Percentiles rank a stretch among this genome's conserved stretches.
Evolutionary conservation across 2,113 vertebrate genomes (phyloP).

Genomic region (Castor canadensis): DNA sequence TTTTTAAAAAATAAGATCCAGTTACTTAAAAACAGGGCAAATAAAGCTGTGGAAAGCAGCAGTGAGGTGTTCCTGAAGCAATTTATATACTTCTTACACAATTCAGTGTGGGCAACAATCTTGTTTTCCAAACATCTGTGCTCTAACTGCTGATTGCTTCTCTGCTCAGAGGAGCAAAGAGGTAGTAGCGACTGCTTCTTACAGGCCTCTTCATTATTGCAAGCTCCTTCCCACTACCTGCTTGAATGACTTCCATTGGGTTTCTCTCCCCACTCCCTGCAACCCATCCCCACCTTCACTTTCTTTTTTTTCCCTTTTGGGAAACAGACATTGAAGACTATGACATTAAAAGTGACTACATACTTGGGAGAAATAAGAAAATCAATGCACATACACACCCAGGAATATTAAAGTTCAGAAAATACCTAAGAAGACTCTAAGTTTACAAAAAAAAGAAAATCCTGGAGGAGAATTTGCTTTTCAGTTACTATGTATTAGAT

Average conservation of each 20-base stretch:
- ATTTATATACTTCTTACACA: background rate
- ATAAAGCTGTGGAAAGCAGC: background rate
- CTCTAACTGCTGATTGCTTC: background rate
- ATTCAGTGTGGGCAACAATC: background rate
- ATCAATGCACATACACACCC: background rate
- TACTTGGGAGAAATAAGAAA: background rate
- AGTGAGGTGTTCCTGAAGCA: background rate
- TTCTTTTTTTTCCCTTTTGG: no score
- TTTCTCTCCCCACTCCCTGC: background rate
- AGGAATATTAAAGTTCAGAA: background rate
- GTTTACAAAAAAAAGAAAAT: background rate
- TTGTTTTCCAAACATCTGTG: background rate
- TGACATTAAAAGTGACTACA: background rate
- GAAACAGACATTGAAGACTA: background rate
- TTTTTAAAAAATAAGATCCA: background rate
- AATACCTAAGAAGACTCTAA: background rate
- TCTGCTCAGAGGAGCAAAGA: no score
- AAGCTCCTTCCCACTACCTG: background rate
- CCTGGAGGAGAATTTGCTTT: background rate
- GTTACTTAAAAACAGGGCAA: conserved; percentile 19
- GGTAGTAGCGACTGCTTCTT: background rate
- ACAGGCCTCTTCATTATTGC: background rate
- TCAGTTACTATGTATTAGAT: background rate
- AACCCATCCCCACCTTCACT: no score
- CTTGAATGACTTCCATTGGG: background rate